phyloP scores from a whole-genome alignment of 2,888 invertebrate species.

The Neoascia interrupta region DNA sequence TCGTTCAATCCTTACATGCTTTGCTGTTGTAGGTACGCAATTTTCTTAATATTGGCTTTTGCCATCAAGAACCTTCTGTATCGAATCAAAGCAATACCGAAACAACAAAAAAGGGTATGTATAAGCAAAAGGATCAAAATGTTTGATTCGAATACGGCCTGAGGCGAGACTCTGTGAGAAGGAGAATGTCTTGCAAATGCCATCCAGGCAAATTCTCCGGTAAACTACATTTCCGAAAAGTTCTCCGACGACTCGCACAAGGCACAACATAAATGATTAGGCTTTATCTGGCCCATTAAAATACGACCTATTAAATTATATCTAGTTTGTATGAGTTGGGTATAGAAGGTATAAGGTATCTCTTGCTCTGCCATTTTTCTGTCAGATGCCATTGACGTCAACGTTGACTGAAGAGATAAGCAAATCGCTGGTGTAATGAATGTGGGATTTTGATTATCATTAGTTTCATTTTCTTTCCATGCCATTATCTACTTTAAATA shows the following conservation, averaged over 20 bases:
- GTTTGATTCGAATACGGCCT: conserved; percentile 39
- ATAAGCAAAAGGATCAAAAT: conserved; percentile 13
- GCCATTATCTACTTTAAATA: no score
- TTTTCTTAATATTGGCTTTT: conserved; percentile 42
- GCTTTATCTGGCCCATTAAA: conserved; percentile 37
- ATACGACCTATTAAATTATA: conserved; percentile 20
- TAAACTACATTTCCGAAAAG: conserved; percentile 15
- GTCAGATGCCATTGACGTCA: conserved; percentile 45
- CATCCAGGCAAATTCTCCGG: neutral
- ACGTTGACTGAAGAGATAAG: conserved; percentile 20
- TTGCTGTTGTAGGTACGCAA: neutral
- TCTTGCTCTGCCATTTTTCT: neutral
- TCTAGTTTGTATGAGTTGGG: no score
- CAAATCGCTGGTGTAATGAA: conserved; percentile 28
- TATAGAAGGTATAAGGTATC: no score
- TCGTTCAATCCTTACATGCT: conserved; percentile 1
- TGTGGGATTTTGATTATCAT: conserved; percentile 24
- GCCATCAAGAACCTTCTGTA: conserved; percentile 22
- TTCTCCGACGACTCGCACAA: conserved; percentile 15
- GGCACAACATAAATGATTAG: conserved; percentile 7
- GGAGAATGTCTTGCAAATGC: neutral
- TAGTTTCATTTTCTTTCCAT: conserved; percentile 19
- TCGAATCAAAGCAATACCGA: conserved; percentile 27
- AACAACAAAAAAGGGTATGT: conserved; percentile 10
- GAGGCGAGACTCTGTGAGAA: no score